Base-by-base conservation (phyloP, 37 sponge, comb jelly and placozoan genomes). In the Ianthella basta region DNA sequence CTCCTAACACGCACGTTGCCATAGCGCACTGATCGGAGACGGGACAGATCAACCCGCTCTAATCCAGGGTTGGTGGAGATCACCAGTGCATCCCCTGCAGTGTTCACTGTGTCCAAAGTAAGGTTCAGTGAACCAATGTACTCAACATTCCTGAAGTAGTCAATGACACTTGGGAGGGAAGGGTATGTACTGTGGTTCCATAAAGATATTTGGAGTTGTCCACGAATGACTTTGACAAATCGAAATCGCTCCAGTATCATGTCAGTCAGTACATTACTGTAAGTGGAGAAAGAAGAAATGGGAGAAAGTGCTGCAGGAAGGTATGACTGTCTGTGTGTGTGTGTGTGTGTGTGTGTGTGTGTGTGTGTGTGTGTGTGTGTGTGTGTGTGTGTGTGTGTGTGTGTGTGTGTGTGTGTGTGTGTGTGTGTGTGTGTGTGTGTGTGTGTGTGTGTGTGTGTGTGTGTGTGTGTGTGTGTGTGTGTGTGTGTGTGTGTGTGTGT, bases 11-110 rank as follows among this genome's bases (percentile, higher is more conserved):
- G n/a, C 21, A 84, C 41, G 14, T 80, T 86, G 0, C 72, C 79
- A 30, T 60, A 57, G 25, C 79, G 60, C 35, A 91, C 65, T 55
- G 36, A 55, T 40, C 79, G 59, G 25, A 91, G 84, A 25, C 82
- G 83, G n/a, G 80, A 78, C 15, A 91, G 72, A 65, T 69, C 70
- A 30, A 69, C 34, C 1, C 70, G 33, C 29, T 16, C 1, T 1
- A 35, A 13, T 15, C 34, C 34, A 30, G 34, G 34, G 34, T 69
- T 69, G 70, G 19, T 30, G 34, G 34, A 24, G 32, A 69, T 35
- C 2, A n/a, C 34, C 32, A 69, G 70, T 0, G 70, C 56, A n/a
- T 19, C 27, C 10, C 70, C 70, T 34, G 4, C 18, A 18, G 70
- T 30, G 32, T 30, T 34, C 18, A 69, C 34, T 30, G 70, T 69